Base-by-base conservation (phyloP, 2,113 vertebrate species). In the Coregonus clupeaformis region DNA sequence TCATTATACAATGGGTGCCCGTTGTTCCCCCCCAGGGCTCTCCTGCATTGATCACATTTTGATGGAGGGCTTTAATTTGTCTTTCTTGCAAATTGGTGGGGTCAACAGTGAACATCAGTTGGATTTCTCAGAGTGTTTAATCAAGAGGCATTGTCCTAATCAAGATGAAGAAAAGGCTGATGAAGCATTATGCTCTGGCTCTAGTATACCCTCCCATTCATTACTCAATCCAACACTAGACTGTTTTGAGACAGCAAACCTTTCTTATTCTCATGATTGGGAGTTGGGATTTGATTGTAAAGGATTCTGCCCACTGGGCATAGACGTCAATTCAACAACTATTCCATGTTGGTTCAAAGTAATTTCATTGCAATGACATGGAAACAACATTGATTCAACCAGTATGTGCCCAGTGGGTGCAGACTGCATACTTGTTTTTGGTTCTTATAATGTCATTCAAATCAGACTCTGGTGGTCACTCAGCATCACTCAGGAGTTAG, bases 1-100 rank as follows among this genome's bases (percentile, higher is more conserved):
- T 89, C 77, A 91, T 90, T 91, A 89, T 73, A 59, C 72, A 6
- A 24, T 55, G 76, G 55, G 57, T 80, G 78, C 77, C 80, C 55
- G 67, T 78, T 52, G 49, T 52, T 75, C 80, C 86, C 87, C 89
- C 49, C 84, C 72, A 69, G 74, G 83, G 85, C 85, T 86, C 70
- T 67, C 63, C 78, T 75, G 83, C 81, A 91, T 90, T 85, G 89
- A 91, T 91, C 87, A 83, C 83, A 81, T 82, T 90, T 87, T 91
- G 86, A 91, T 85, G 78, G 85, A 86, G 80, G 73, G 74, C 83
- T 88, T 90, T 84, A 80, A 90, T 91, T 91, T 89, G 84, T 90
- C 86, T 91, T 78, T 76, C 80, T 91, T 86, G 87, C 82, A 89
- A 87, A 90, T 81, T 82, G 77, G 60, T 73, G 78, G 60, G 86